Conservation (phyloP, 2,888 invertebrate genomes). For the Phyllotreta striolata region DNA sequence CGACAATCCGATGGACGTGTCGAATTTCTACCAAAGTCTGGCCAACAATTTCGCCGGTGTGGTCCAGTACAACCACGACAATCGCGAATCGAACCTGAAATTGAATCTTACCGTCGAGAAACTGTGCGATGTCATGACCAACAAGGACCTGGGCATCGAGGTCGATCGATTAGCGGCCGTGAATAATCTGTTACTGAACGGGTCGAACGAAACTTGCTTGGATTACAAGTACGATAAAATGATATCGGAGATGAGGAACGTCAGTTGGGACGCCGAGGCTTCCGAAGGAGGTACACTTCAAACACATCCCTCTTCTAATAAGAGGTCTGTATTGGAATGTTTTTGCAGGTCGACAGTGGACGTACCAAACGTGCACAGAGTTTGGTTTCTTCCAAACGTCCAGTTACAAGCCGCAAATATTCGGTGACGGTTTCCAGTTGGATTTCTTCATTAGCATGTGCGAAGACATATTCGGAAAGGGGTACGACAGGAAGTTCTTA, state of each 20-base stretch:
- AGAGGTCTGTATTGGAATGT: background rate
- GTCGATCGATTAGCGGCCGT: conserved; percentile 77
- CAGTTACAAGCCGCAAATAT: conserved; percentile 68
- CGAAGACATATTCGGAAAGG: conserved; percentile 81
- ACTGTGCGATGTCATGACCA: conserved; percentile 78
- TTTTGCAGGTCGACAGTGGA: conserved; percentile 81
- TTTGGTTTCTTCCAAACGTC: conserved; percentile 96
- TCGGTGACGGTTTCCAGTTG: conserved; percentile 78
- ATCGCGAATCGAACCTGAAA: conserved; percentile 73
- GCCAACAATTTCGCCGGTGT: conserved; percentile 84
- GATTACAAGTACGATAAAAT: conserved; percentile 84
- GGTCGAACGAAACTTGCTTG: conserved; percentile 76
- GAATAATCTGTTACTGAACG: conserved; percentile 73
- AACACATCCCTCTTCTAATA: no score
- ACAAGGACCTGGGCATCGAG: conserved; percentile 67
- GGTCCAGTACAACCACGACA: conserved; percentile 95
- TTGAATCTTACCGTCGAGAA: conserved; percentile 80
- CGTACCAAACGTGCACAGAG: conserved; percentile 94
- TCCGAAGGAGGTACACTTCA: conserved; percentile 71
- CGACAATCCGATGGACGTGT: conserved; percentile 70
- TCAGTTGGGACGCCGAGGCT: conserved; percentile 69
- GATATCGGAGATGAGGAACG: conserved; percentile 72
- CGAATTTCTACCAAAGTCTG: conserved; percentile 82
- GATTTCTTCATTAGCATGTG: conserved; percentile 85
- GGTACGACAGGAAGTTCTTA: conserved; percentile 71